Conservation (phyloP, 2,113 vertebrate species). For the Cettia cetti region DNA sequence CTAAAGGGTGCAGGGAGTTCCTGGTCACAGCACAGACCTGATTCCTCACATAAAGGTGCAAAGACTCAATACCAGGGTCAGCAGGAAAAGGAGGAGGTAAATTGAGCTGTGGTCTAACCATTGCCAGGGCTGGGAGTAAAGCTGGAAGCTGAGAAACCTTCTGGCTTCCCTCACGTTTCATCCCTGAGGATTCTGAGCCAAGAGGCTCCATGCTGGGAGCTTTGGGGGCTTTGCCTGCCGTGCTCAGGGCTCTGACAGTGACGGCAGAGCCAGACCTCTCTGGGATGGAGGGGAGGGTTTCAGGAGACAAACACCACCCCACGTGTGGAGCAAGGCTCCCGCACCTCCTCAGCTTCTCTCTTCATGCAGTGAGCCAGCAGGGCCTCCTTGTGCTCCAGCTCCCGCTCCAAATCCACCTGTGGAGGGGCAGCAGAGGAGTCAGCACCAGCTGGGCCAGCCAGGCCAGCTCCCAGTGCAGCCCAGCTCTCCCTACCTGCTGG, state of each 20-base stretch:
- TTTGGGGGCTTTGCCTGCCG: not conserved
- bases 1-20: not conserved
- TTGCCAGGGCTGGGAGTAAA: not conserved
- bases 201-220: not conserved
- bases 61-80: not conserved
- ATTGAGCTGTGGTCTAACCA: not conserved
- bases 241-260: not conserved
- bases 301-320: not conserved
- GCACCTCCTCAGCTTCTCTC: constrained; percentile 84
- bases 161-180: not conserved
- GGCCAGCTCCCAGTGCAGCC: not conserved
- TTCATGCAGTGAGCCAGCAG: constrained; percentile 82
- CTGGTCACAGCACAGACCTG: not conserved
- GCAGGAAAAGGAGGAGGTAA: not conserved
- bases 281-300: not conserved
- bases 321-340: not conserved
- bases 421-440: not conserved
- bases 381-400: constrained; percentile 83
- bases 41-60: not conserved
- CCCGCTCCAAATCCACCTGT: constrained; percentile 82
- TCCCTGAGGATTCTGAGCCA: not conserved
- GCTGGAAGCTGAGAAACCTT: not conserved
- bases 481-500: constrained; percentile 77
- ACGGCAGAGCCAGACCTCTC: not conserved
- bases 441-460: not conserved